Evolutionary conservation across 2,797 vertebrate genomes (phyloP).

Genomic region (Gymnodraco acuticeps): DNA sequence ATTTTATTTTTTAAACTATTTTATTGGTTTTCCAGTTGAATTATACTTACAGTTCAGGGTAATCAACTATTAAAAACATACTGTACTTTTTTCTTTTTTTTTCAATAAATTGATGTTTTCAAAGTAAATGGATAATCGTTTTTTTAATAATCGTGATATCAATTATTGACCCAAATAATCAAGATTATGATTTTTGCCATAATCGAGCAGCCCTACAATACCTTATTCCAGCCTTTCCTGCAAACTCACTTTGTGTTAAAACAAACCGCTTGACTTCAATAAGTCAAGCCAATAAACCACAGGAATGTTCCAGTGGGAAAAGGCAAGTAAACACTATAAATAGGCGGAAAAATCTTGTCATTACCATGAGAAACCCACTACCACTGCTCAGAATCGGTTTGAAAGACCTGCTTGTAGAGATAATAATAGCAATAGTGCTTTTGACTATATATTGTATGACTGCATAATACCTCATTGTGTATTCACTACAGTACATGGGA

Average conservation of each 20-base stretch:
- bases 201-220: not conserved
- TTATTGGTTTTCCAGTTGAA: too few relatives aligned
- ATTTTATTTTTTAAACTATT: too few relatives aligned
- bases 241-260: constrained; percentile 21
- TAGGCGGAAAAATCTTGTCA: constrained; percentile 19
- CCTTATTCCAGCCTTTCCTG: constrained; percentile 12
- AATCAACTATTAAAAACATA: too few relatives aligned
- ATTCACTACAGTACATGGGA: not conserved
- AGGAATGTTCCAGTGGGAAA: constrained; percentile 35
- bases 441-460: not conserved
- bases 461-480: not conserved
- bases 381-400: not conserved
- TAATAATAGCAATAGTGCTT: not conserved
- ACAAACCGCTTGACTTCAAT: constrained; percentile 62
- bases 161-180: too few relatives aligned
- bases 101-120: too few relatives aligned
- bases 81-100: too few relatives aligned
- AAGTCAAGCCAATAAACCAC: constrained; percentile 58
- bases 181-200: too few relatives aligned
- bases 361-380: constrained; percentile 9
- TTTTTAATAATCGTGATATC: too few relatives aligned
- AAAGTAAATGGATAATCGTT: too few relatives aligned
- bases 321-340: constrained; percentile 25
- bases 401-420: not conserved
- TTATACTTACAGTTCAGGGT: too few relatives aligned